These are phyloP conservation scores for Cyrtorhinus lividipennis DNA, from an alignment of 1,140 invertebrate species.

Conservation along the genomic window DNA sequence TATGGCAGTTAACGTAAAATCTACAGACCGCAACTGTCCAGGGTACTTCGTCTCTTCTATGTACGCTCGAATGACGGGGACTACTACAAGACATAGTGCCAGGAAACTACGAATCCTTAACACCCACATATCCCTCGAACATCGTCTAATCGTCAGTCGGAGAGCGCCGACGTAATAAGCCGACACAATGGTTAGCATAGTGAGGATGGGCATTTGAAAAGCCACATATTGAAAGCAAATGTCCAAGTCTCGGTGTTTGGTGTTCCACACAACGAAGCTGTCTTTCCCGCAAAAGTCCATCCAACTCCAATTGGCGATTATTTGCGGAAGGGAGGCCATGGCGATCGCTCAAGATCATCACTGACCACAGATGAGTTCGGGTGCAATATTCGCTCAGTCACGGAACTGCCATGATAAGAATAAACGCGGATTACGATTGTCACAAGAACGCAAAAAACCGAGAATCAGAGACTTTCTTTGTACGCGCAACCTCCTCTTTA, in stretches of 20 bases:
- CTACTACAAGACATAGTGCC: slow-evolving; percentile 41
- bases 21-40: slow-evolving; percentile 19
- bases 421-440: no score
- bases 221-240: slow-evolving; percentile 66
- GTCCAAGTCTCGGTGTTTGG: slow-evolving; percentile 51
- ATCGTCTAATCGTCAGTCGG: slow-evolving; percentile 37
- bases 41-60: slow-evolving; percentile 14
- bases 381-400: no score
- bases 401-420: no score
- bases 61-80: slow-evolving; percentile 20
- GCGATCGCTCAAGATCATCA: no score
- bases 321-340: neutral
- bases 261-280: slow-evolving; percentile 46
- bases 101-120: slow-evolving; percentile 46
- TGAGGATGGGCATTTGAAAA: slow-evolving; percentile 46
- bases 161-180: slow-evolving; percentile 58
- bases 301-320: slow-evolving; percentile 48
- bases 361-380: no score
- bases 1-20: slow-evolving; percentile 20
- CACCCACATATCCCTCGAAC: slow-evolving; percentile 39
- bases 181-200: slow-evolving; percentile 52
- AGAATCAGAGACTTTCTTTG: no score
- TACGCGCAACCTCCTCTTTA: no score
- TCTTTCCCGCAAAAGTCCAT: slow-evolving; percentile 52
- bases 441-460: no score